Percentiles rank a stretch among this genome's conserved stretches.
phyloP scores from a whole-genome alignment of 2,888 invertebrate species.

The Caenorhabditis becei region DNA sequence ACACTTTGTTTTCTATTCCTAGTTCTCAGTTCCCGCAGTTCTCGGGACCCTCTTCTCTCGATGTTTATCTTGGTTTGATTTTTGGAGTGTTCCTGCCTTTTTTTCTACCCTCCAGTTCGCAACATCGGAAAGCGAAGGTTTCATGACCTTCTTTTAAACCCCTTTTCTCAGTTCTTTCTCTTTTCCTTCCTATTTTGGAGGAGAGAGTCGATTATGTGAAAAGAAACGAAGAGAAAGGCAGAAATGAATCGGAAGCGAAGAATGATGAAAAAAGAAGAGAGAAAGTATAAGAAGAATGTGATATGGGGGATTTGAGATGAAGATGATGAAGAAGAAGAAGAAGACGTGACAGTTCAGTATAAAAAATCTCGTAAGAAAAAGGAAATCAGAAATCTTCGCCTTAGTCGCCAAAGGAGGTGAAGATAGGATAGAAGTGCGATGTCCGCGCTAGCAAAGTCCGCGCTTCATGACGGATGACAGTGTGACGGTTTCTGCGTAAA shows the following conservation, averaged over 20 bases:
- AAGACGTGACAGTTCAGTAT: slow-evolving; percentile 9
- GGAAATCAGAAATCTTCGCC: slow-evolving; percentile 2
- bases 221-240: background rate
- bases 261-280: background rate
- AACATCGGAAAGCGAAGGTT: slow-evolving; percentile 47
- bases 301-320: no score
- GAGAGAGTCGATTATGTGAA: slow-evolving; percentile 4
- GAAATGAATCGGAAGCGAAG: background rate
- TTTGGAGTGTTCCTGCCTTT: slow-evolving; percentile 11
- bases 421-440: slow-evolving; percentile 6
- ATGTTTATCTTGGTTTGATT: slow-evolving; percentile 24
- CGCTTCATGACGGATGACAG: background rate
- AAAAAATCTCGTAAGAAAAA: slow-evolving; percentile 4
- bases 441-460: background rate
- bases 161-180: slow-evolving; percentile 1
- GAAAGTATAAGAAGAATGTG: slow-evolving; percentile 12
- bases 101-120: slow-evolving; percentile 16
- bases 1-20: slow-evolving; percentile 11
- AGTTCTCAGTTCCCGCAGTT: background rate
- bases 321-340: background rate
- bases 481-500: slow-evolving; percentile 2
- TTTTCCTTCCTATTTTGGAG: background rate
- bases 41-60: background rate
- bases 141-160: slow-evolving; percentile 52
- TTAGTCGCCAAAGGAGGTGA: background rate